Conservation (phyloP, 2,797 vertebrate genomes). For the Limnodromus scolopaceus region DNA sequence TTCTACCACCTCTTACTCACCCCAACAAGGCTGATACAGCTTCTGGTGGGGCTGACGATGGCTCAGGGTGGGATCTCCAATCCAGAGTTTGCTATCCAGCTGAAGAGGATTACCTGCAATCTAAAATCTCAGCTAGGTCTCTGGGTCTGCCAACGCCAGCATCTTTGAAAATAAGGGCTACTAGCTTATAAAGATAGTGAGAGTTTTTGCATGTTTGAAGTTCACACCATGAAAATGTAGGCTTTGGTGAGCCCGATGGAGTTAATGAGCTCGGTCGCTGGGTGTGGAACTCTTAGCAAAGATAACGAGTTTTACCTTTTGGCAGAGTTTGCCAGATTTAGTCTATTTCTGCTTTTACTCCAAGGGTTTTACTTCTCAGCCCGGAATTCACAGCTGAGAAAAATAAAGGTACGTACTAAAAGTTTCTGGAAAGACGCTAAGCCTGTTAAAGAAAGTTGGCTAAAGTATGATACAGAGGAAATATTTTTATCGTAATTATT, state of each 20-base stretch:
- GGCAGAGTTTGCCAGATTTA: not conserved
- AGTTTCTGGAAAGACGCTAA: constrained; percentile 1
- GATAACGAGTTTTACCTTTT: not conserved
- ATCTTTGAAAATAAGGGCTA: not conserved
- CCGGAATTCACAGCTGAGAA: not conserved
- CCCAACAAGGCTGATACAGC: not conserved
- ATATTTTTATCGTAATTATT: not conserved
- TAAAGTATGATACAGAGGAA: not conserved
- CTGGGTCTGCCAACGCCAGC: accelerated
- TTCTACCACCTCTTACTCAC: not conserved
- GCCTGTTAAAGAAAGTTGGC: not conserved
- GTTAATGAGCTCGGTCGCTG: not conserved
- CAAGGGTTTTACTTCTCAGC: not conserved
- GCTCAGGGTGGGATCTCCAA: not conserved
- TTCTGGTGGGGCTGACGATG: not conserved
- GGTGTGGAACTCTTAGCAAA: not conserved
- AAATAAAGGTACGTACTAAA: not conserved
- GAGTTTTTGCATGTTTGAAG: not conserved
- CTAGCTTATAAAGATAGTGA: not conserved
- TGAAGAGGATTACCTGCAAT: not conserved
- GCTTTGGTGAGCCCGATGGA: not conserved
- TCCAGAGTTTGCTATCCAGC: not conserved
- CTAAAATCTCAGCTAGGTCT: not conserved
- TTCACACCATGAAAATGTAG: not conserved
- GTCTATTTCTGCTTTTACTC: not conserved